These are phyloP conservation scores for Ips typographus DNA, from an alignment of 1,140 invertebrate species.

Conservation along the genomic window DNA sequence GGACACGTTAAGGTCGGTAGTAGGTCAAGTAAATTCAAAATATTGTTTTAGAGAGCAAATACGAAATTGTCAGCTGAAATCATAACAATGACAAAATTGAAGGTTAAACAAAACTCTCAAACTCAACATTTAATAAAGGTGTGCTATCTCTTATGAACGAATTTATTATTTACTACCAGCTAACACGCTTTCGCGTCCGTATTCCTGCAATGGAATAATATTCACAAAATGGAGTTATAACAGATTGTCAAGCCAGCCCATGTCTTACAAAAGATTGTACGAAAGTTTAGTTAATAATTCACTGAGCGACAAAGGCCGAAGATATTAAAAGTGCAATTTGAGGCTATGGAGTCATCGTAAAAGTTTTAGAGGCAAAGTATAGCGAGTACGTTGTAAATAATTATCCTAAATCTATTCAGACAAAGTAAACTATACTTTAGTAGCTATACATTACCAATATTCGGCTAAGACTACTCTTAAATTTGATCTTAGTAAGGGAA, in stretches of 20 bases:
- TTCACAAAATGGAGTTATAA: not conserved
- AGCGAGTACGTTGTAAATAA: constrained; percentile 12
- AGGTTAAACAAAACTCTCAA: too few species aligned
- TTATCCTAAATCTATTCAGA: not conserved
- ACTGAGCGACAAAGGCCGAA: constrained; percentile 8
- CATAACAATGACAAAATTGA: not conserved
- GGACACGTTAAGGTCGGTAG: not conserved
- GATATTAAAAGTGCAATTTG: constrained; percentile 19
- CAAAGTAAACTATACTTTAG: too few species aligned
- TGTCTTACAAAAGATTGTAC: not conserved
- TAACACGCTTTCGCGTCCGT: too few species aligned
- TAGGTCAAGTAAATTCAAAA: not conserved
- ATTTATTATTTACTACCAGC: too few species aligned
- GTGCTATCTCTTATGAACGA: too few species aligned
- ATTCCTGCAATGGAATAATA: not conserved
- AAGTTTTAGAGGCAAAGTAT: constrained; percentile 6
- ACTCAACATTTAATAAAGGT: too few species aligned
- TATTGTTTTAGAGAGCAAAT: not conserved
- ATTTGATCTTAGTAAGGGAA: too few species aligned
- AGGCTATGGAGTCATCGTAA: constrained; percentile 13
- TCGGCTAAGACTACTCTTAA: too few species aligned
- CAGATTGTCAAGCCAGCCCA: not conserved
- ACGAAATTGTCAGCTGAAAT: not conserved
- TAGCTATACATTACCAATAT: too few species aligned
- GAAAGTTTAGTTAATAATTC: constrained; percentile 1